phyloP scores from a whole-genome alignment of 2,888 invertebrate species.

The Tethea ocularis region DNA sequence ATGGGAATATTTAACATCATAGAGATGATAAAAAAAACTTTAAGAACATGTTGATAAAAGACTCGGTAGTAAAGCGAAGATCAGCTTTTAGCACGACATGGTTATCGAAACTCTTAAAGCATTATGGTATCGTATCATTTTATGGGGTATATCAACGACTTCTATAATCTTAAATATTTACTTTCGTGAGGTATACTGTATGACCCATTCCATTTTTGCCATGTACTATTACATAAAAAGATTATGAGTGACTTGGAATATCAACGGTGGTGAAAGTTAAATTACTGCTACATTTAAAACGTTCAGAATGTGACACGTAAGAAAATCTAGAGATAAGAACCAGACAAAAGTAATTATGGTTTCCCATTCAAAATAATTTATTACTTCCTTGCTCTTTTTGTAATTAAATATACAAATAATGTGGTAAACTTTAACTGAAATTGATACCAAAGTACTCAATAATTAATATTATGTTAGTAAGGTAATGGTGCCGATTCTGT shows the following conservation, averaged over 20 bases:
- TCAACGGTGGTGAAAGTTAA: neutral
- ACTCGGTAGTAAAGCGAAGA: neutral
- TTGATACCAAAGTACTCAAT: neutral
- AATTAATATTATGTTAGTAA: too few species aligned
- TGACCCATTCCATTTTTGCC: neutral
- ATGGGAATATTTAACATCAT: neutral
- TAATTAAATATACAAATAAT: neutral
- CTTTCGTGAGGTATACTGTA: neutral
- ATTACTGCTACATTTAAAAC: neutral
- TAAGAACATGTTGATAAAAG: neutral
- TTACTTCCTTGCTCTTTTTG: neutral
- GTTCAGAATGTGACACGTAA: neutral
- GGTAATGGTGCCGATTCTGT: too few species aligned
- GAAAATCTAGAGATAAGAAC: neutral
- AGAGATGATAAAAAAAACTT: neutral
- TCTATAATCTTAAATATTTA: neutral
- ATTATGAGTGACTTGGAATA: neutral
- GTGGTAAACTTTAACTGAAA: neutral
- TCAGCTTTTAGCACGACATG: neutral
- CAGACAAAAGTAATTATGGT: neutral
- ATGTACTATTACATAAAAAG: neutral
- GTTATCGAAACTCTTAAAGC: slow-evolving; percentile 3
- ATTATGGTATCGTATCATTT: slow-evolving; percentile 4
- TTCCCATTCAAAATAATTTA: neutral
- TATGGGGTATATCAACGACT: slow-evolving; percentile 4